A percentile compares a stretch with the other conserved stretches of the same genome.
These are phyloP conservation scores for Diadema setosum DNA, from an alignment of 35 echinoderm and acorn worm species.

Conservation along the genomic window DNA sequence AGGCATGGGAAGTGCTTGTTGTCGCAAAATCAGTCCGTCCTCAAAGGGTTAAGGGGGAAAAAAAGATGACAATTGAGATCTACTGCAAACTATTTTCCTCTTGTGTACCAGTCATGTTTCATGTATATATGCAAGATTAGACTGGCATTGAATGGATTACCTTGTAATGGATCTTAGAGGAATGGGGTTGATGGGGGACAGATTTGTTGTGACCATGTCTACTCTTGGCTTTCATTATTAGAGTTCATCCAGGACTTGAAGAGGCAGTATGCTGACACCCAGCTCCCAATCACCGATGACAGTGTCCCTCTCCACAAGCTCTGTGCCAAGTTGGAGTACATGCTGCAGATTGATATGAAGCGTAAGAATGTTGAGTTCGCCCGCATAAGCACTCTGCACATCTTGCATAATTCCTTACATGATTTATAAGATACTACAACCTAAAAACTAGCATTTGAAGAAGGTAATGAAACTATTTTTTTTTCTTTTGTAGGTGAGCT, in stretches of 20 bases:
- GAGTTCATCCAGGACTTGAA: slow-evolving; percentile 76
- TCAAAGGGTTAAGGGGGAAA: background rate
- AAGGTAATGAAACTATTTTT: too few relatives aligned
- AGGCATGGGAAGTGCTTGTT: too few relatives aligned
- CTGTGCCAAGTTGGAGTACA: slow-evolving; percentile 91
- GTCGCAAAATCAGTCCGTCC: too few relatives aligned
- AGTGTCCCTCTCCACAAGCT: slow-evolving; percentile 79
- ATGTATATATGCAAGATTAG: background rate
- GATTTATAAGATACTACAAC: too few relatives aligned
- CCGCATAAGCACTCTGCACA: background rate
- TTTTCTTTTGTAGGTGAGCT: too few relatives aligned
- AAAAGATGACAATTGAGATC: background rate
- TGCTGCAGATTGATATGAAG: slow-evolving; percentile 95
- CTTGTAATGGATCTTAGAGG: background rate
- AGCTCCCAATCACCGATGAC: slow-evolving; percentile 81
- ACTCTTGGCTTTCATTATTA: slow-evolving; percentile 10
- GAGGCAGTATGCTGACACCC: slow-evolving; percentile 57
- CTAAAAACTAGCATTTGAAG: too few relatives aligned
- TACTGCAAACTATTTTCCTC: background rate
- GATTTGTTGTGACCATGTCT: background rate
- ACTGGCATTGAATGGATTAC: background rate
- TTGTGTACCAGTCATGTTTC: background rate
- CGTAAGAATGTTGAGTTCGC: slow-evolving; percentile 17
- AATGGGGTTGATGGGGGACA: background rate
- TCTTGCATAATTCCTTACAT: too few relatives aligned